Evolutionary conservation across 2,888 invertebrate species (phyloP).

Genomic region (Cataglyphis altisquamis): DNA sequence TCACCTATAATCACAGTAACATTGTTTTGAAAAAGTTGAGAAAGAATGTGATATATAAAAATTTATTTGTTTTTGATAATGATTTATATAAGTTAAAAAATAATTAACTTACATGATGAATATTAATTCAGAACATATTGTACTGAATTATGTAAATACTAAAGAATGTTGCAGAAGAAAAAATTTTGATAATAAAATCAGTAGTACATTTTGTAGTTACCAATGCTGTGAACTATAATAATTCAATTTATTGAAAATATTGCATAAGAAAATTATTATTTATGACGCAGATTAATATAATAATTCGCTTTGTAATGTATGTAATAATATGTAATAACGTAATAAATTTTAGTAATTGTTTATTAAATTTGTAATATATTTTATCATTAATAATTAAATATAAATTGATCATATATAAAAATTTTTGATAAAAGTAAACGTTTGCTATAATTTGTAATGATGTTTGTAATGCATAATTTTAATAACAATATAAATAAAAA

Average conservation of each 20-base stretch:
- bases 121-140: neutral
- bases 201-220: neutral
- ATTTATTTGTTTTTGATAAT: neutral
- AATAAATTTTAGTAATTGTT: neutral
- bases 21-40: neutral
- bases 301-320: too few species aligned
- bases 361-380: too few species aligned
- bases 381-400: too few species aligned
- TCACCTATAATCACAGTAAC: neutral
- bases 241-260: neutral
- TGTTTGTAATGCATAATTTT: too few species aligned
- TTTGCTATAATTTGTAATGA: too few species aligned
- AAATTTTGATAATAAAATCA: neutral
- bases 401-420: too few species aligned
- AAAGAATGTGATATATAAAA: neutral
- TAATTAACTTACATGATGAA: neutral
- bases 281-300: too few species aligned
- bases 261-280: neutral
- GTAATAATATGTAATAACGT: too few species aligned
- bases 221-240: constrained; percentile 1
- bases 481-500: neutral
- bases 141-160: neutral
- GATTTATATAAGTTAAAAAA: neutral
- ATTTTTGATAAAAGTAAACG: too few species aligned
- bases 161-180: neutral